These are phyloP conservation scores for Cyprinodon diabolis DNA, from an alignment of 2,797 vertebrate genomes.

Conservation along the genomic window DNA sequence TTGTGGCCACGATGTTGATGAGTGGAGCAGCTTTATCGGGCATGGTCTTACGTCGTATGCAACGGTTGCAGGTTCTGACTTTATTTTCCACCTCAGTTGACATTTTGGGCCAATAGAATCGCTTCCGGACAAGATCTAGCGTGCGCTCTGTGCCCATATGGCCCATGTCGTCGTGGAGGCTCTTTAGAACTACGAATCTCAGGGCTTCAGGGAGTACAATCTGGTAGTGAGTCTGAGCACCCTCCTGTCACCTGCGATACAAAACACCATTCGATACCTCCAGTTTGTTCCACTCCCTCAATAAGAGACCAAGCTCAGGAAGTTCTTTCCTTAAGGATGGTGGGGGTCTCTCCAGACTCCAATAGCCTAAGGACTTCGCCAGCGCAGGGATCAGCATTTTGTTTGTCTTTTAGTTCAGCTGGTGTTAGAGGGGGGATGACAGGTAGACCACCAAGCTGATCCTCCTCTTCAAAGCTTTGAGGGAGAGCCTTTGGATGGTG, in stretches of 20 bases:
- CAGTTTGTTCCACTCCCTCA: no score
- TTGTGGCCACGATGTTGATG: background rate
- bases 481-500: background rate
- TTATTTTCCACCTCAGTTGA: background rate
- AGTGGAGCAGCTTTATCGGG: background rate
- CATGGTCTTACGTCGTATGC: background rate
- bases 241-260: no score
- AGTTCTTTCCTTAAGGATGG: no score
- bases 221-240: background rate
- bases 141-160: background rate
- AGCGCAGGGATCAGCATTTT: background rate
- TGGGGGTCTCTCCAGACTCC: no score
- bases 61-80: background rate
- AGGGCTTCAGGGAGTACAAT: background rate
- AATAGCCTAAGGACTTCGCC: no score
- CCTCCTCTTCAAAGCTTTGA: slow-evolving; percentile 2
- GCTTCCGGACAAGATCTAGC: background rate
- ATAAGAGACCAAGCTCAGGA: no score
- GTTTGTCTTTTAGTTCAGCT: background rate
- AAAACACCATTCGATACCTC: no score
- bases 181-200: background rate
- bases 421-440: background rate
- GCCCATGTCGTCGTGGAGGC: background rate
- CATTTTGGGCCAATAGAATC: slow-evolving; percentile 4
- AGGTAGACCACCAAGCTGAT: slow-evolving; percentile 5